Evolutionary conservation across 92 coral and sea anemone genomes (phyloP).

Genomic region (Heliopora coerulea): DNA sequence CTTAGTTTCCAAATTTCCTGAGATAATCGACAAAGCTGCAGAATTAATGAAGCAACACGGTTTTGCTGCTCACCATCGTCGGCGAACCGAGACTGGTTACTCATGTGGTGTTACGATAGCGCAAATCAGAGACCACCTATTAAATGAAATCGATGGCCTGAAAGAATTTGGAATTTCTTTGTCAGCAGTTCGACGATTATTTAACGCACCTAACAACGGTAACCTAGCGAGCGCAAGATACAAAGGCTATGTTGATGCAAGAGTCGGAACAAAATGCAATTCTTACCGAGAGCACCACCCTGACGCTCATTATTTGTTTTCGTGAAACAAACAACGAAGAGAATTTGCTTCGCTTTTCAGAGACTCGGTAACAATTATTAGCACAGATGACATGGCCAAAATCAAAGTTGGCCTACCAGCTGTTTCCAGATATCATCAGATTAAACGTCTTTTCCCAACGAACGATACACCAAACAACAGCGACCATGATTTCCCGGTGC

Average conservation of each 20-base stretch:
- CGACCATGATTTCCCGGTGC: slow-evolving; percentile 47
- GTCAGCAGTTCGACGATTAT: slow-evolving; percentile 49
- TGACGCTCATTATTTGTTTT: slow-evolving; percentile 43
- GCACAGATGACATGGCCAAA: slow-evolving; percentile 42
- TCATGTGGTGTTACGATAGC: slow-evolving; percentile 45
- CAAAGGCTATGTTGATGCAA: slow-evolving; percentile 55
- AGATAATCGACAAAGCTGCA: slow-evolving; percentile 34
- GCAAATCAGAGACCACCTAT: slow-evolving; percentile 42
- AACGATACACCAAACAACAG: slow-evolving; percentile 48
- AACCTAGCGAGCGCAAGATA: slow-evolving; percentile 44
- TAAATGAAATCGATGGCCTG: slow-evolving; percentile 33
- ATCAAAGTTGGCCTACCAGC: slow-evolving; percentile 34
- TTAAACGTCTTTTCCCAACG: slow-evolving; percentile 27
- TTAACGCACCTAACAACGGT: slow-evolving; percentile 47
- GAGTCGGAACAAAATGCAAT: slow-evolving; percentile 44
- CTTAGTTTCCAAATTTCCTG: slow-evolving; percentile 38
- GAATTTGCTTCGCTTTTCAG: slow-evolving; percentile 33
- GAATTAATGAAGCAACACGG: slow-evolving; percentile 50
- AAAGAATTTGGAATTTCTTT: slow-evolving; percentile 41
- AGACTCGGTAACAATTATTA: slow-evolving; percentile 8
- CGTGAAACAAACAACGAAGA: slow-evolving; percentile 24
- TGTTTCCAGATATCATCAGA: slow-evolving; percentile 43
- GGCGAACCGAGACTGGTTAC: slow-evolving; percentile 46
- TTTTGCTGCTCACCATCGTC: slow-evolving; percentile 47
- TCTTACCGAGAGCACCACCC: slow-evolving; percentile 35